These are phyloP conservation scores for Podilymbus podiceps DNA, from an alignment of 2,113 vertebrate species.

Conservation along the genomic window DNA sequence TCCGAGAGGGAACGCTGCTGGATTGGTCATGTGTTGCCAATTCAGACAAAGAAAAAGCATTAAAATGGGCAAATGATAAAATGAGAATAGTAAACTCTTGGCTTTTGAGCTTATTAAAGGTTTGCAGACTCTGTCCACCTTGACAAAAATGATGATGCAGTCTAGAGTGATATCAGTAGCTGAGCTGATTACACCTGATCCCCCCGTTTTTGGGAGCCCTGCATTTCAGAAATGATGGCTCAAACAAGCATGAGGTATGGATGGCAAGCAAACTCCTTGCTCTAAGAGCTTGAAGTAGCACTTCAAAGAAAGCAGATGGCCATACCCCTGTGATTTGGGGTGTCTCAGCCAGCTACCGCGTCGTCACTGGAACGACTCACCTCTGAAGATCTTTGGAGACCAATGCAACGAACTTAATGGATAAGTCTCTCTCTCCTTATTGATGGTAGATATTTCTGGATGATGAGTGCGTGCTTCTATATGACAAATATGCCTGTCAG, in stretches of 20 bases:
- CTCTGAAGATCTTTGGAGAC: background rate
- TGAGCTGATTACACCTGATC: background rate
- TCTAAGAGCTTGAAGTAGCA: background rate
- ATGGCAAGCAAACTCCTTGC: background rate
- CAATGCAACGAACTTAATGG: background rate
- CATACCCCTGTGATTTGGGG: too few relatives aligned
- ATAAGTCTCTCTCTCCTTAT: background rate
- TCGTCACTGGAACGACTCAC: background rate
- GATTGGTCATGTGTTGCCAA: background rate
- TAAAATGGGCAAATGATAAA: background rate
- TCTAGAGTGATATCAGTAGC: background rate
- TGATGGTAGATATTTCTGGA: background rate
- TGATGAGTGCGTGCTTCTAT: background rate
- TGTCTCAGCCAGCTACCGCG: accelerated
- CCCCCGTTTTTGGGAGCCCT: background rate
- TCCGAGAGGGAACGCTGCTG: background rate
- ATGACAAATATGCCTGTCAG: background rate
- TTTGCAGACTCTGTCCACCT: background rate
- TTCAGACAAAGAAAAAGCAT: background rate
- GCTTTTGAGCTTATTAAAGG: background rate
- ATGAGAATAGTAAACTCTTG: background rate
- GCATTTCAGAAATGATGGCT: background rate
- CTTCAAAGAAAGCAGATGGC: background rate
- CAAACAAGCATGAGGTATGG: background rate
- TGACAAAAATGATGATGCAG: background rate